Evolutionary conservation across 2,888 invertebrate species (phyloP).

Genomic region (Drosophila paramelanica): DNA sequence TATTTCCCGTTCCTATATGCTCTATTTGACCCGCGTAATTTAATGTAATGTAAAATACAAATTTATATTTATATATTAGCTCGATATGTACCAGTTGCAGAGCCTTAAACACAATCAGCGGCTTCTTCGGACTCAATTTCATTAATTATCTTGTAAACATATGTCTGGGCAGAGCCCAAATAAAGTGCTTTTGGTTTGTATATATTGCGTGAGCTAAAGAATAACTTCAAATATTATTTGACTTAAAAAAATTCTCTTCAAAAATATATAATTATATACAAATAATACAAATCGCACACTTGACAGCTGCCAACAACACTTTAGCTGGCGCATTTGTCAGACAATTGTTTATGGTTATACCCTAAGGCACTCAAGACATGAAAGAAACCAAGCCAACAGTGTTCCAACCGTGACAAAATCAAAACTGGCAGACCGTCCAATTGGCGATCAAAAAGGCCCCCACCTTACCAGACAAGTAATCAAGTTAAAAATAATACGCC

Average conservation of each 20-base stretch:
- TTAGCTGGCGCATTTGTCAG: constrained; percentile 21
- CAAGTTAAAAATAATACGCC: constrained; percentile 44
- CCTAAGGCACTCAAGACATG: background rate
- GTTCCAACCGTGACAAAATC: constrained; percentile 3
- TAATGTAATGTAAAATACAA: too few relatives aligned
- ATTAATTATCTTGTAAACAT: background rate
- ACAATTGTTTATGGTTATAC: background rate
- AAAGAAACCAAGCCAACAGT: constrained; percentile 4
- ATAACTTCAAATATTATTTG: background rate
- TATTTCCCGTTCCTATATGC: background rate
- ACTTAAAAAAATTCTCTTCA: background rate
- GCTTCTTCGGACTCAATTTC: background rate
- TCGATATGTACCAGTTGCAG: too few relatives aligned
- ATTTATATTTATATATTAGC: too few relatives aligned
- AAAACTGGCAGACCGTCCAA: constrained; percentile 36
- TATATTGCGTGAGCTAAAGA: background rate
- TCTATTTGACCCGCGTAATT: too few relatives aligned
- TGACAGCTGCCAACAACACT: constrained; percentile 20
- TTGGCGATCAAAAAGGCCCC: constrained; percentile 30
- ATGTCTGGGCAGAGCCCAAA: constrained; percentile 1
- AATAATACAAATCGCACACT: constrained; percentile 15
- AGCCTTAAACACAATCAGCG: background rate
- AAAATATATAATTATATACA: background rate
- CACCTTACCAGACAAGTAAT: constrained; percentile 16
- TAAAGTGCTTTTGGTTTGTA: background rate